phyloP scores from a whole-genome alignment of 2,888 invertebrate species.

The Eupeodes latifasciatus region DNA sequence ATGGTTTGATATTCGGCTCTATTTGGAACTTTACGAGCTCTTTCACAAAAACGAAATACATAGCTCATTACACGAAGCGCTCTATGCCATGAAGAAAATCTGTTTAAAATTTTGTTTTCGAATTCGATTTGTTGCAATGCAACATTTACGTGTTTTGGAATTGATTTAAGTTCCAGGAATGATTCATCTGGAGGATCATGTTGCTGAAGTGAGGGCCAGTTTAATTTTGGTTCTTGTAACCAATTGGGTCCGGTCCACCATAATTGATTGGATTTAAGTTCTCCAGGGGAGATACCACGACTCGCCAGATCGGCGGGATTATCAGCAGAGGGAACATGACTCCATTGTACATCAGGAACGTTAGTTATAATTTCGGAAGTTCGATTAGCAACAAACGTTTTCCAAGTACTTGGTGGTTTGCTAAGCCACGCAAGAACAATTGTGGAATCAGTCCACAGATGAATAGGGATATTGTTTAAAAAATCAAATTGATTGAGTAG shows the following conservation, averaged over 20 bases:
- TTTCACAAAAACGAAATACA: neutral
- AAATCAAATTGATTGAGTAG: neutral
- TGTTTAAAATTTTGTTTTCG: too few species aligned
- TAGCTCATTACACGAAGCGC: neutral
- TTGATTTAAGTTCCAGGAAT: too few species aligned
- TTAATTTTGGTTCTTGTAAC: too few species aligned
- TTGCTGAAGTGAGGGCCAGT: too few species aligned
- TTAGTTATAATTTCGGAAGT: conserved; percentile 17
- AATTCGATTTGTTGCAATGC: too few species aligned
- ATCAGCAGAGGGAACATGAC: conserved; percentile 1
- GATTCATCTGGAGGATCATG: too few species aligned
- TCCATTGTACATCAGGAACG: neutral
- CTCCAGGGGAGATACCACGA: too few species aligned
- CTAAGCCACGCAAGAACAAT: conserved; percentile 37
- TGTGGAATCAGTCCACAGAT: conserved; percentile 28
- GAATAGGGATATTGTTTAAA: neutral
- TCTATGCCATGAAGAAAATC: too few species aligned
- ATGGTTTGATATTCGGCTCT: neutral
- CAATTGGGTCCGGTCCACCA: too few species aligned
- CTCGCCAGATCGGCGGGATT: too few species aligned
- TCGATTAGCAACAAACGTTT: conserved; percentile 59
- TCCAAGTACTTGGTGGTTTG: conserved; percentile 28
- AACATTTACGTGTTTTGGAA: too few species aligned
- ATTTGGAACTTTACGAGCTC: neutral
- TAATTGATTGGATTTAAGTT: too few species aligned